Evolutionary conservation across 1,140 invertebrate genomes (phyloP).

Genomic region (Pseudoatta argentina): DNA sequence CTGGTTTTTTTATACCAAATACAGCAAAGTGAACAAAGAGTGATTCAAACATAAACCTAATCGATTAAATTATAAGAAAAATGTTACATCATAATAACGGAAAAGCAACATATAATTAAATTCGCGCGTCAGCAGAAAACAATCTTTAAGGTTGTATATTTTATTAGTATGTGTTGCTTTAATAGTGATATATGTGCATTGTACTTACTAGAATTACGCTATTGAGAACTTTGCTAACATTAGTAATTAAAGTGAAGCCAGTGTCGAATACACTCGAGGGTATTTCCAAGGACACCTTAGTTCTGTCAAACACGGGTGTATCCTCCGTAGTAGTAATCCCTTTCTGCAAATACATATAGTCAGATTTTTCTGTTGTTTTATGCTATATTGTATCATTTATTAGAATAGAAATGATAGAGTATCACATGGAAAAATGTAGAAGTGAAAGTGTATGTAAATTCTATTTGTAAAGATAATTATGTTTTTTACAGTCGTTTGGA

Average conservation of each 20-base stretch:
- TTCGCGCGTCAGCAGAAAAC: not conserved
- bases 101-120: not conserved
- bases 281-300: conserved; percentile 89
- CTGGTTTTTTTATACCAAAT: not conserved
- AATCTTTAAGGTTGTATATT: not conserved
- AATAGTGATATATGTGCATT: not conserved
- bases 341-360: conserved; percentile 73
- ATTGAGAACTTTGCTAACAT: conserved; percentile 89
- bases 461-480: not conserved
- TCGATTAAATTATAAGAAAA: not conserved
- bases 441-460: not conserved
- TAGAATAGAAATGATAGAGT: conserved; percentile 1
- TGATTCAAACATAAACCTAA: conserved; percentile 24
- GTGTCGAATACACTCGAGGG: conserved; percentile 90
- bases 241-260: conserved; percentile 90
- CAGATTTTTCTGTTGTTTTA: not conserved
- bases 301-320: conserved; percentile 90
- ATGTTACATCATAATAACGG: not conserved
- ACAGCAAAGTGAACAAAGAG: conserved; percentile 71
- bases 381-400: not conserved
- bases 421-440: not conserved
- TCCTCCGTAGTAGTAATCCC: conserved; percentile 88
- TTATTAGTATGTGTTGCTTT: not conserved
- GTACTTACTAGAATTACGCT: conserved; percentile 90
- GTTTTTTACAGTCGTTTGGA: not conserved